Conservation (phyloP, 2,888 invertebrate genomes). For the Ametastegia equiseti region DNA sequence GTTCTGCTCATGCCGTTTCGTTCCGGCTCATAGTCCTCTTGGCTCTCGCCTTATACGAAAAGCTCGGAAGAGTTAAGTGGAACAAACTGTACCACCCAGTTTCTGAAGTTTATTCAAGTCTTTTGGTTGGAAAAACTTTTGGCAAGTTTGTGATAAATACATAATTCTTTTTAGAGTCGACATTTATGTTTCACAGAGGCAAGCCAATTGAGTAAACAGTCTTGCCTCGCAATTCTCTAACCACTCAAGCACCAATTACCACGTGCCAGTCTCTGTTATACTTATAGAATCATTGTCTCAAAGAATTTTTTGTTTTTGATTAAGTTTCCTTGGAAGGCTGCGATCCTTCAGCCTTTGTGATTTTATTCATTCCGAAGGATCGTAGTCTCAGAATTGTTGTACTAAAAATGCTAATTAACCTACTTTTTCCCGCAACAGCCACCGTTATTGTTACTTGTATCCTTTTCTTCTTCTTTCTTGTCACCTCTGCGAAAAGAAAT, state of each 20-base stretch:
- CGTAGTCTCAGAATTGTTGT: background rate
- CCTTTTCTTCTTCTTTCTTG: slow-evolving; percentile 58
- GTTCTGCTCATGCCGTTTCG: no score
- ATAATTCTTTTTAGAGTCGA: slow-evolving; percentile 10
- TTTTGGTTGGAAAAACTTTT: background rate
- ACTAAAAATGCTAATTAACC: slow-evolving; percentile 19
- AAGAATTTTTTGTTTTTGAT: background rate
- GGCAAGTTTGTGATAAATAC: background rate
- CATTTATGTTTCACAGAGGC: background rate
- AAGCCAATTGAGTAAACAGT: slow-evolving; percentile 8
- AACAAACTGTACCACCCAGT: background rate
- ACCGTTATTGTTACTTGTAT: slow-evolving; percentile 54
- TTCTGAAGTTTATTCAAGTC: background rate
- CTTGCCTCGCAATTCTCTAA: background rate
- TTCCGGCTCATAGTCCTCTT: no score
- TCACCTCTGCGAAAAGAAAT: slow-evolving; percentile 55
- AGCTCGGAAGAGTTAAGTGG: background rate
- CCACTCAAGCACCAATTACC: slow-evolving; percentile 12
- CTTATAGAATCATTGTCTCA: background rate
- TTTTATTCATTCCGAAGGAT: background rate
- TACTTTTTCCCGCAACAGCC: slow-evolving; percentile 67
- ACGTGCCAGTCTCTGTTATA: slow-evolving; percentile 2
- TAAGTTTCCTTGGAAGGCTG: background rate
- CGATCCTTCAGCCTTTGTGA: background rate
- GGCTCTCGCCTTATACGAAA: no score